Percentiles rank a stretch among this genome's conserved stretches.
Evolutionary conservation across 2,888 invertebrate species (phyloP).

Genomic region (Bembecia ichneumoniformis): DNA sequence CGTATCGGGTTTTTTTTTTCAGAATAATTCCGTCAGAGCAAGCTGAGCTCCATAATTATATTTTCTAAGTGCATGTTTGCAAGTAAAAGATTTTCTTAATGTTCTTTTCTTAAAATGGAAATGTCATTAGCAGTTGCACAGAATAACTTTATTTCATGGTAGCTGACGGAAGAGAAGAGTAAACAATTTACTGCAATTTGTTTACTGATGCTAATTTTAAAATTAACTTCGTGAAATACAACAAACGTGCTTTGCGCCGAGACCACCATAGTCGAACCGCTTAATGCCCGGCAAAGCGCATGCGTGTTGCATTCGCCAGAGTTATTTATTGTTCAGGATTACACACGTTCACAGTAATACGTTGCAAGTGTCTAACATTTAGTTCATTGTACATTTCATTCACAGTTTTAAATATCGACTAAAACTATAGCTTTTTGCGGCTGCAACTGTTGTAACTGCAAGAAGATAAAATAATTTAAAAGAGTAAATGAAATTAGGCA

Average conservation of each 20-base stretch:
- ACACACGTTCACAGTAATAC: slow-evolving; percentile 3
- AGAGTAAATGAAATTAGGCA: too few species aligned
- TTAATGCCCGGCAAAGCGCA: slow-evolving; percentile 14
- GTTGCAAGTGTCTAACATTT: neutral
- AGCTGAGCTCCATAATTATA: too few species aligned
- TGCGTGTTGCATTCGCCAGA: slow-evolving; percentile 21
- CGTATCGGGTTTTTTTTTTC: too few species aligned
- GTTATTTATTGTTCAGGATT: slow-evolving; percentile 28
- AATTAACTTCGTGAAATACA: slow-evolving; percentile 64
- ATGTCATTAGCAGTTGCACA: too few species aligned
- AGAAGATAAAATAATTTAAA: too few species aligned
- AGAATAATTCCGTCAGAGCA: too few species aligned
- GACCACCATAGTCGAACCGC: slow-evolving; percentile 53
- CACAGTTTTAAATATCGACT: neutral
- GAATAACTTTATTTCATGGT: neutral
- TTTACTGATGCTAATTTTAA: slow-evolving; percentile 66
- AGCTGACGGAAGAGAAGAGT: slow-evolving; percentile 22
- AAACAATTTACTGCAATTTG: slow-evolving; percentile 53
- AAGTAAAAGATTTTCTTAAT: too few species aligned
- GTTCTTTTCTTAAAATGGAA: too few species aligned
- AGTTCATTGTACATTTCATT: neutral
- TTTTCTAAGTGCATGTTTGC: too few species aligned
- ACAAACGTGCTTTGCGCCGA: slow-evolving; percentile 55
- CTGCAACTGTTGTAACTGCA: too few species aligned
- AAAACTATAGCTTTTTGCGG: too few species aligned